A percentile compares a stretch with the other conserved stretches of the same genome.
phyloP scores from a whole-genome alignment of 2,113 vertebrate genomes.

The Stictonetta naevosa region DNA sequence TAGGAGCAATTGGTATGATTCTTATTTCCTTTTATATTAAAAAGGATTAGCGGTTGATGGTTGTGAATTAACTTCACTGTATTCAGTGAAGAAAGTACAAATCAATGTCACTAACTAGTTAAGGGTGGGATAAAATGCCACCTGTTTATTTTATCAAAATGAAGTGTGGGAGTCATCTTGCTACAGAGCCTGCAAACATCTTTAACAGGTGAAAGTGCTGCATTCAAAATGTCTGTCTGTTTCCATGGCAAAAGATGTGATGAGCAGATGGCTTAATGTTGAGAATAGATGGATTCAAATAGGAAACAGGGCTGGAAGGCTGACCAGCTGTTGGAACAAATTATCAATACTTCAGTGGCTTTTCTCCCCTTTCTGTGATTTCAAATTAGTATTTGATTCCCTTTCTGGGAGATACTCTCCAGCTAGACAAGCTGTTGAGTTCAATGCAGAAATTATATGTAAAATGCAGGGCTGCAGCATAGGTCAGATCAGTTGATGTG shows the following conservation, averaged over 20 bases:
- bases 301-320: not conserved
- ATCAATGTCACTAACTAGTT: not conserved
- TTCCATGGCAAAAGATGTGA: not conserved
- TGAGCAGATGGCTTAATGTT: not conserved
- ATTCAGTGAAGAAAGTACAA: not conserved
- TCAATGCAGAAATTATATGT: not conserved
- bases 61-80: not conserved
- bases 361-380: not conserved
- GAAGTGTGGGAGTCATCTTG: not conserved
- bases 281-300: not conserved
- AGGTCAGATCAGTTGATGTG: not conserved
- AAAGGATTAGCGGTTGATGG: not conserved
- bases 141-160: not conserved
- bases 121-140: not conserved
- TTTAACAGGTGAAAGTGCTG: not conserved
- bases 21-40: not conserved
- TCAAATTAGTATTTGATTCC: not conserved
- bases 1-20: not conserved
- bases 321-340: not conserved
- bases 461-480: not conserved
- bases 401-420: not conserved
- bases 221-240: not conserved
- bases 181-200: not conserved
- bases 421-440: not conserved
- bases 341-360: not conserved